Percentiles rank a stretch among this genome's conserved stretches.
Evolutionary conservation across 2,888 invertebrate species (phyloP).

Genomic region (Hemaris fuciformis): DNA sequence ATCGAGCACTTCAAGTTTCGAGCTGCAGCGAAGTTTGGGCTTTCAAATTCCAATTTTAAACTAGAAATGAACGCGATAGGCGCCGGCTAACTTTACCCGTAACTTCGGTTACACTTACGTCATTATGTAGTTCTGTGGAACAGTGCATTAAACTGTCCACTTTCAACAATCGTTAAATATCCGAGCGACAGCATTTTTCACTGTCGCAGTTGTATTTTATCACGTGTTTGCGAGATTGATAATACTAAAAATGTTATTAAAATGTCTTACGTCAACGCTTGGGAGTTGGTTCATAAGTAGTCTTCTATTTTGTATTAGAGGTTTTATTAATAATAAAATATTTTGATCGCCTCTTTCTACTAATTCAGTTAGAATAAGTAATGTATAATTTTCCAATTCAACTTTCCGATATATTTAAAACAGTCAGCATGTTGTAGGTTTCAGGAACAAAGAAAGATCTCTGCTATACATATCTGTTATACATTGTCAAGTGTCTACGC

Average conservation of each 20-base stretch:
- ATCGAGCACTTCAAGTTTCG: conserved; percentile 63
- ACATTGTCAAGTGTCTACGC: too few relatives aligned
- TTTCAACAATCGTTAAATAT: conserved; percentile 2
- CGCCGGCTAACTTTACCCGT: conserved; percentile 57
- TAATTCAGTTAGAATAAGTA: too few relatives aligned
- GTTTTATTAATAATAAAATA: too few relatives aligned
- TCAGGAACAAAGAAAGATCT: too few relatives aligned
- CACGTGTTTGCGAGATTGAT: background rate
- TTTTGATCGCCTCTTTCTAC: too few relatives aligned
- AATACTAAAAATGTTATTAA: background rate
- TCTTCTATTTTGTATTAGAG: too few relatives aligned
- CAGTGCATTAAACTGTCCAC: conserved; percentile 14
- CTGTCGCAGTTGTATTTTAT: background rate
- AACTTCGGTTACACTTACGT: conserved; percentile 37
- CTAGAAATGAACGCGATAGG: conserved; percentile 53
- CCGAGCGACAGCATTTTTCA: conserved; percentile 21
- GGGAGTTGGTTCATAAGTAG: too few relatives aligned
- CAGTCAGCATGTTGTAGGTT: too few relatives aligned
- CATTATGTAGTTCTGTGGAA: conserved; percentile 29
- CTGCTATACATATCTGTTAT: too few relatives aligned
- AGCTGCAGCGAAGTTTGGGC: conserved; percentile 54
- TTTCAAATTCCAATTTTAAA: conserved; percentile 71
- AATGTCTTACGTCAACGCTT: too few relatives aligned
- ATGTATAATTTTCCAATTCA: too few relatives aligned
- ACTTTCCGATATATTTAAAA: too few relatives aligned